Conservation (phyloP, 2,113 vertebrate genomes). For the Cariama cristata region DNA sequence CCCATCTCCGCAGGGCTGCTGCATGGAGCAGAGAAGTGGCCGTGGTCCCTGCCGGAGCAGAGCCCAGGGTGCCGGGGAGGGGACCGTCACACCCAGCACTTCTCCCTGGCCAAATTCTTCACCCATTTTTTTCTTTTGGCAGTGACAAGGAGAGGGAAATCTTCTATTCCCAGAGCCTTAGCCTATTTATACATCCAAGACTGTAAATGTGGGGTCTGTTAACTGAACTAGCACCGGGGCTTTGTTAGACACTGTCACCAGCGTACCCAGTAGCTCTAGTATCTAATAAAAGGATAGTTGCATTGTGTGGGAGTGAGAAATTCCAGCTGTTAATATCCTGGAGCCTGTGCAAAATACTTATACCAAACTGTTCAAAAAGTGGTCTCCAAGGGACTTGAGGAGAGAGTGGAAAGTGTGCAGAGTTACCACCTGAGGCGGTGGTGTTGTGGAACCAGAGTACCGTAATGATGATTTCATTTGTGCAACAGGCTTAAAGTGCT, state of each 20-base stretch:
- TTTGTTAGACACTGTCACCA: background rate
- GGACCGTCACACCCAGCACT: background rate
- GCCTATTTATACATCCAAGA: background rate
- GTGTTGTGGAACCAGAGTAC: background rate
- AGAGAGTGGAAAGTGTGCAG: background rate
- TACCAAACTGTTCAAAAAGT: background rate
- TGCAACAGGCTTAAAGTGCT: background rate
- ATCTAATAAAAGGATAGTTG: constrained; percentile 1
- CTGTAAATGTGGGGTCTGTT: background rate
- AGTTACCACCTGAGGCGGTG: background rate
- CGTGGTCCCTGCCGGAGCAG: accelerated
- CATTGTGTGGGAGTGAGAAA: background rate
- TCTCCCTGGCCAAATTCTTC: background rate
- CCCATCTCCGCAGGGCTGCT: background rate
- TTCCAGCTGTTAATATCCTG: background rate
- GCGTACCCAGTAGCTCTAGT: background rate
- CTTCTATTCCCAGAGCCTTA: background rate
- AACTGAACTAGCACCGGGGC: background rate
- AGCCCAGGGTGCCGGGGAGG: accelerated
- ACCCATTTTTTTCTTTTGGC: background rate
- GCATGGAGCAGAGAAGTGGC: background rate
- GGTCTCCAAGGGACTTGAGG: background rate
- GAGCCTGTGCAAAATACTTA: background rate
- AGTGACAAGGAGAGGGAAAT: background rate
- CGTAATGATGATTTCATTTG: background rate